phyloP scores from a whole-genome alignment of 2,797 vertebrate genomes.

The Crypturellus tataupa region DNA sequence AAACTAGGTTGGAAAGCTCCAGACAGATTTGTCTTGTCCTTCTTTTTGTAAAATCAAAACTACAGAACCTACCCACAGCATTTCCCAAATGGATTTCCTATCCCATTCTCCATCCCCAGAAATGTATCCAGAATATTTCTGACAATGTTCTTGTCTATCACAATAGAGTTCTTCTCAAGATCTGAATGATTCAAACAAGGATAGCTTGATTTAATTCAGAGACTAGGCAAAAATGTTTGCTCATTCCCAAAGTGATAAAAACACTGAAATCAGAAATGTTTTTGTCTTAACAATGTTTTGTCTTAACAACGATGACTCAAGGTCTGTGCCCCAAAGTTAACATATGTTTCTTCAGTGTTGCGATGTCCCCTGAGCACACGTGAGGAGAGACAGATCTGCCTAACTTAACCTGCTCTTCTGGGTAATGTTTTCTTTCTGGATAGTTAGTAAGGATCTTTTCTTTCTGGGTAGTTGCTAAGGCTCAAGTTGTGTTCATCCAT shows the following conservation, averaged over 20 bases:
- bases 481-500: not conserved
- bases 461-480: not conserved
- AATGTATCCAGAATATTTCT: not conserved
- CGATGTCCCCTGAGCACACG: not conserved
- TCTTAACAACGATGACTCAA: not conserved
- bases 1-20: not conserved
- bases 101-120: not conserved
- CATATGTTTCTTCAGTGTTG: not conserved
- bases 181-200: not conserved
- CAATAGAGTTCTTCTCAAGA: not conserved
- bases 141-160: not conserved
- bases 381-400: not conserved
- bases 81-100: not conserved
- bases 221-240: not conserved
- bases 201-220: not conserved
- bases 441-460: not conserved
- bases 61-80: not conserved
- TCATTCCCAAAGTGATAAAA: not conserved
- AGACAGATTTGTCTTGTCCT: not conserved
- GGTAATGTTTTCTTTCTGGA: not conserved
- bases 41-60: not conserved
- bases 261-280: not conserved
- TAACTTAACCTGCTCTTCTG: slow-evolving; percentile 1
- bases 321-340: not conserved
- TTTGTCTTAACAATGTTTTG: not conserved